These are phyloP conservation scores for Spea bombifrons DNA, from an alignment of 2,113 vertebrate genomes.

Conservation along the genomic window DNA sequence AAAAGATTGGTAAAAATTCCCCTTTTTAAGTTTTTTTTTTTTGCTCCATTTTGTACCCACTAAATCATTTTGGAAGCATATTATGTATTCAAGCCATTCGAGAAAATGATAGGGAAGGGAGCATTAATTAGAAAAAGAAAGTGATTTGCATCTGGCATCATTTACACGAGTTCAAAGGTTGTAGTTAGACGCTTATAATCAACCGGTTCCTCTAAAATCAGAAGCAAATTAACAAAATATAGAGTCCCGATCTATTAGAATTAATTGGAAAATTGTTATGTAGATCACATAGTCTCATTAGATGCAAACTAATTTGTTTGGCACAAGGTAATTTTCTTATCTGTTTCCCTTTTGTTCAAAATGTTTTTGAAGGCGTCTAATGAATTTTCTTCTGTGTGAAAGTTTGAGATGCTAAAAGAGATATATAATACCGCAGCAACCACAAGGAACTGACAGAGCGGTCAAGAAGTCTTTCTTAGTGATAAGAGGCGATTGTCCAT, in stretches of 20 bases:
- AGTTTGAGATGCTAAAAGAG: slow-evolving; percentile 1
- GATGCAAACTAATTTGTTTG: slow-evolving; percentile 37
- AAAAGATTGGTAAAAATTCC: too few relatives aligned
- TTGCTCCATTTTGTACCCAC: background rate
- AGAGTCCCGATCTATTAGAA: background rate
- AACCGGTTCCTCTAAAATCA: slow-evolving; percentile 18
- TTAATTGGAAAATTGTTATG: slow-evolving; percentile 38
- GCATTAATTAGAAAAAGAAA: slow-evolving; percentile 25
- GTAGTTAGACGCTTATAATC: slow-evolving; percentile 23
- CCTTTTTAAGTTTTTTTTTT: too few relatives aligned
- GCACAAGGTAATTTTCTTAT: slow-evolving; percentile 29
- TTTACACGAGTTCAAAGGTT: slow-evolving; percentile 11
- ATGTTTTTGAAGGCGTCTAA: slow-evolving; percentile 8
- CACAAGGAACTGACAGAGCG: too few relatives aligned
- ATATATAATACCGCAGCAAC: background rate
- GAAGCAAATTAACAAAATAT: slow-evolving; percentile 23
- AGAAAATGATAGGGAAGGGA: background rate
- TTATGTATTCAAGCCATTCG: background rate
- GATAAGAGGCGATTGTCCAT: too few relatives aligned
- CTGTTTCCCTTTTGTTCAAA: slow-evolving; percentile 24
- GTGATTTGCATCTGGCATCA: slow-evolving; percentile 13
- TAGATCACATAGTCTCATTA: slow-evolving; percentile 41
- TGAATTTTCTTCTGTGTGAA: slow-evolving; percentile 7
- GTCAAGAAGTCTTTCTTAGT: too few relatives aligned
- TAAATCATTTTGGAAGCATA: background rate